These are phyloP conservation scores for Tromatobia lineatoria DNA, from an alignment of 2,888 invertebrate genomes.

Conservation along the genomic window DNA sequence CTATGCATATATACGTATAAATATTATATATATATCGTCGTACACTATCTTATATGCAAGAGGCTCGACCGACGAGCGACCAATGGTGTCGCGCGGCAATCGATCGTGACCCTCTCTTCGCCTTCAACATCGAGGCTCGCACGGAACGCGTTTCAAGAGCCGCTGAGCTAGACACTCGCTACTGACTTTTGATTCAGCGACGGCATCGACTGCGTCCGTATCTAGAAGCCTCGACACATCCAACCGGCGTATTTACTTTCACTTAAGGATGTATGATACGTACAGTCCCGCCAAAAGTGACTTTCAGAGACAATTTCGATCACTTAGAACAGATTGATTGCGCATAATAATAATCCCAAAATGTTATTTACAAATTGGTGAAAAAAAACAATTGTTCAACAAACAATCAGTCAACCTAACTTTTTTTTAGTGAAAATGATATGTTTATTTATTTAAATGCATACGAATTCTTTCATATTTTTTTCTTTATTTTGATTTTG, in stretches of 20 bases:
- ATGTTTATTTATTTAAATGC: too few species aligned
- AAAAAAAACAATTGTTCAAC: too few species aligned
- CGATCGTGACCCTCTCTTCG: conserved; percentile 42
- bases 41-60: conserved; percentile 20
- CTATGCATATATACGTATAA: background rate
- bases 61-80: conserved; percentile 57
- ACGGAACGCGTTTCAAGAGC: background rate
- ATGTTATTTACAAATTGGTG: too few species aligned
- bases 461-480: too few species aligned
- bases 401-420: too few species aligned
- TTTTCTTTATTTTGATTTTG: too few species aligned
- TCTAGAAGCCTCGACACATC: background rate
- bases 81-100: conserved; percentile 58
- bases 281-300: too few species aligned
- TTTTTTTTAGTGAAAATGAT: too few species aligned
- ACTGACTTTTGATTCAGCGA: conserved; percentile 6
- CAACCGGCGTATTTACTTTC: conserved; percentile 17
- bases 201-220: conserved; percentile 6
- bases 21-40: background rate
- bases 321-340: too few species aligned
- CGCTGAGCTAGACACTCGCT: background rate
- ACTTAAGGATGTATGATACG: background rate
- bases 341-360: too few species aligned
- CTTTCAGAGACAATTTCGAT: too few species aligned
- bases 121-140: background rate